Conservation (phyloP, 1,140 invertebrate genomes). For the Drosophila persimilis region DNA sequence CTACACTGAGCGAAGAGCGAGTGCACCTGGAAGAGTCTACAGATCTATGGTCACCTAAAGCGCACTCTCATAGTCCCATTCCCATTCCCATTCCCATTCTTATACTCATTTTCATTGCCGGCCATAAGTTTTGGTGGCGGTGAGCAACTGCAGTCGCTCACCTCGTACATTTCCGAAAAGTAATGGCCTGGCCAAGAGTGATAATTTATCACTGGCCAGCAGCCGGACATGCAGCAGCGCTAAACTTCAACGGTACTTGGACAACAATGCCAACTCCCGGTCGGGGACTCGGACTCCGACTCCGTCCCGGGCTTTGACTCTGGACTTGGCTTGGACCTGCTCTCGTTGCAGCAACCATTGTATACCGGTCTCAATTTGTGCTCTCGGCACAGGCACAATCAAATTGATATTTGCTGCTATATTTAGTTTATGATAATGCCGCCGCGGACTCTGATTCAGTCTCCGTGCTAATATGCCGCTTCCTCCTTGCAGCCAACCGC, state of each 20-base stretch:
- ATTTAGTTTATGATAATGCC: constrained; percentile 81
- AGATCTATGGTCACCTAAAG: constrained; percentile 52
- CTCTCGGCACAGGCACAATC: constrained; percentile 66
- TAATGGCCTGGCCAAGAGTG: constrained; percentile 75
- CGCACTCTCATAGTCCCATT: constrained; percentile 52
- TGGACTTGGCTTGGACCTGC: background rate
- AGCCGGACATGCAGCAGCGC: constrained; percentile 63
- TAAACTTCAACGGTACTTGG: constrained; percentile 69
- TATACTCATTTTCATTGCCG: constrained; percentile 61
- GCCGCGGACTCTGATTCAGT: constrained; percentile 40
- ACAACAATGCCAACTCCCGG: constrained; percentile 55
- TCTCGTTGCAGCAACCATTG: constrained; percentile 37
- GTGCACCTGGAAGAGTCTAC: constrained; percentile 15
- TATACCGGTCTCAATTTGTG: constrained; percentile 70
- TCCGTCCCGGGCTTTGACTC: background rate
- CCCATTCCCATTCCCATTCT: constrained; percentile 30
- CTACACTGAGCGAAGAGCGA: constrained; percentile 15
- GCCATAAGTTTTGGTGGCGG: constrained; percentile 61
- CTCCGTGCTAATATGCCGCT: constrained; percentile 60
- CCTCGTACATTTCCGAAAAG: constrained; percentile 77
- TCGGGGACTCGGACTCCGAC: constrained; percentile 2
- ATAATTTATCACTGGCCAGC: constrained; percentile 80
- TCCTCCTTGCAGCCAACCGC: constrained; percentile 41
- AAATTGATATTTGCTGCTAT: constrained; percentile 81
- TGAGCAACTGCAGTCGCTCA: constrained; percentile 61